phyloP scores from a whole-genome alignment of 30 jellyfish, hydroid and myxozoan species.

The Morbakka virulenta region DNA sequence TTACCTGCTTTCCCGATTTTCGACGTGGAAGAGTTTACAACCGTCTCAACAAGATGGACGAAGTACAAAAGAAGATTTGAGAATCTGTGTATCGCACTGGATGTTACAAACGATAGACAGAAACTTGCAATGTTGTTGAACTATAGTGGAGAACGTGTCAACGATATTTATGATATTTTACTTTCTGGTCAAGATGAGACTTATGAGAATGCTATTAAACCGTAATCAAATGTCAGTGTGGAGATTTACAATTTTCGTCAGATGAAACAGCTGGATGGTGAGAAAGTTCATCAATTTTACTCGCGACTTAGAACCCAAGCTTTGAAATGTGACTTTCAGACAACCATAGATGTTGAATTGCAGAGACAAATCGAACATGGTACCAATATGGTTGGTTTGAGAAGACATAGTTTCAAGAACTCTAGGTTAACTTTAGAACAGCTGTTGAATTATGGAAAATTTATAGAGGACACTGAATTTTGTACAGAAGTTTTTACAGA shows the following conservation, averaged over 20 bases:
- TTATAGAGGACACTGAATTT: constrained; percentile 1
- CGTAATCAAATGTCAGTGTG: constrained; percentile 4
- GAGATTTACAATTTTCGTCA: constrained; percentile 2
- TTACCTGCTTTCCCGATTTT: constrained; percentile 21
- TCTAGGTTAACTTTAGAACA: constrained; percentile 1
- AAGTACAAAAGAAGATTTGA: constrained; percentile 12
- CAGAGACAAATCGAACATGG: constrained; percentile 13
- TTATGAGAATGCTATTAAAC: neutral
- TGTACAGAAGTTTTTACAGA: neutral
- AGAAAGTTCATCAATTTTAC: constrained; percentile 2
- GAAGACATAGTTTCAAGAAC: constrained; percentile 6
- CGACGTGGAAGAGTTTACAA: neutral
- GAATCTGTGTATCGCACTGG: constrained; percentile 10
- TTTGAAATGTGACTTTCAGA: neutral
- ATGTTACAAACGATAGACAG: constrained; percentile 27
- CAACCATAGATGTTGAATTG: neutral
- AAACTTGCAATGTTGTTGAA: constrained; percentile 7
- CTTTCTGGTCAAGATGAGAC: neutral
- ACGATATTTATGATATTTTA: constrained; percentile 29
- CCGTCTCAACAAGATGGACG: constrained; percentile 13
- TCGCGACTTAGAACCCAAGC: constrained; percentile 15
- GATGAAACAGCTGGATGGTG: neutral
- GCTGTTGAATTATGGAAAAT: constrained; percentile 1
- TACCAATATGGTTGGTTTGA: neutral
- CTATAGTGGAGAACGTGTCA: constrained; percentile 11